A percentile compares a stretch with the other conserved stretches of the same genome.
phyloP scores from a whole-genome alignment of 2,888 invertebrate genomes.

The Agrotis segetum region DNA sequence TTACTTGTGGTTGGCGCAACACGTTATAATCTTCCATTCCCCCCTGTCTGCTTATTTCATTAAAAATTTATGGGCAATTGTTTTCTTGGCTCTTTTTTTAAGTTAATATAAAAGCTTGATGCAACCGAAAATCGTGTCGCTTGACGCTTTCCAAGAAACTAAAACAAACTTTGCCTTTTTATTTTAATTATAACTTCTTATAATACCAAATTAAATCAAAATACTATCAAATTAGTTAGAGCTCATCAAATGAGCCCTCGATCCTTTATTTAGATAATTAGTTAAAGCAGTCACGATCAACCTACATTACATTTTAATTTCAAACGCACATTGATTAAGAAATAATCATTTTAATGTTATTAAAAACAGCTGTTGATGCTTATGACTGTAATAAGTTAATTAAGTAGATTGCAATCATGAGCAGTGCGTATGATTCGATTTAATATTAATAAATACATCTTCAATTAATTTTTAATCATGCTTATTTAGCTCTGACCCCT shows the following conservation, averaged over 20 bases:
- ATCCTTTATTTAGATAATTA: conserved; percentile 19
- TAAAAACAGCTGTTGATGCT: conserved; percentile 26
- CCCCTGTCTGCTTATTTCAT: too few species aligned
- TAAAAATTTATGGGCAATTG: too few species aligned
- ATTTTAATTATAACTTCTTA: neutral
- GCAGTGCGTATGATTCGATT: conserved; percentile 49
- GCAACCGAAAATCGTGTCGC: too few species aligned
- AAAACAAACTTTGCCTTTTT: too few species aligned
- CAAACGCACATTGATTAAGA: conserved; percentile 19
- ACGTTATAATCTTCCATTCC: too few species aligned
- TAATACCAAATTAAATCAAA: conserved; percentile 17
- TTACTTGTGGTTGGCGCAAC: too few species aligned
- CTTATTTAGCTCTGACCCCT: conserved; percentile 32
- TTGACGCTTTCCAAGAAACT: too few species aligned
- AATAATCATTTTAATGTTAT: conserved; percentile 35
- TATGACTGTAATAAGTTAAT: conserved; percentile 54
- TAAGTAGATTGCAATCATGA: conserved; percentile 35
- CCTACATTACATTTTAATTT: conserved; percentile 17
- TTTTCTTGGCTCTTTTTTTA: too few species aligned
- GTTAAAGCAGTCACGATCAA: conserved; percentile 23
- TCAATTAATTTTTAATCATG: conserved; percentile 40
- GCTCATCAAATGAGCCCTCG: conserved; percentile 8
- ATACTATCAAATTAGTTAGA: conserved; percentile 9
- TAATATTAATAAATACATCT: conserved; percentile 47
- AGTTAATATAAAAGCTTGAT: too few species aligned